Evolutionary conservation across 2,113 vertebrate genomes (phyloP), one percentile per base, ranked within the genome.

Genomic region (Neofelis nebulosa): DNA sequence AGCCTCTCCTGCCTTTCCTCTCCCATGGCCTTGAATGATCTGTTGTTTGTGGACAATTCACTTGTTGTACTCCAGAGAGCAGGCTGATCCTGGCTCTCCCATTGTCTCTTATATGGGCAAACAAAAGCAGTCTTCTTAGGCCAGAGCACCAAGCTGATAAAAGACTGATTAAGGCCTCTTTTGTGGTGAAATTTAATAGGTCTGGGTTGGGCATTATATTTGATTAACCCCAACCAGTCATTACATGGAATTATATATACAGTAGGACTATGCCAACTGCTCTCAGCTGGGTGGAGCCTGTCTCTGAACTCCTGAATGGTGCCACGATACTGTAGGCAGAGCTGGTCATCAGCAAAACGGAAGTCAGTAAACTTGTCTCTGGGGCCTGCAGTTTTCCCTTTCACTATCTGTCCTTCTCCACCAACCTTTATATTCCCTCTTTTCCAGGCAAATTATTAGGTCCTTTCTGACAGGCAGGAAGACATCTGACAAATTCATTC

Each of bases 1-100:
- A 98, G 98, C 98, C 98, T 98, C 98, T 98, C 98, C 98, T 98
- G 99, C 98, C 98, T 98, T 98, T 98, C 98, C 96, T 95, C 97
- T 98, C 98, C 94, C 94, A 11, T 98, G 98, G 98, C 96, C 98
- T 98, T 99, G 99, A 99, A 98, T 98, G 97, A 98, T 96, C 81
- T 98, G 97, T 99, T 99, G 99, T 99, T 98, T 99, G 93, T 79
- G 98, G 98, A 99, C 99, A 99, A 99, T 99, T 98, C 97, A 94
- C 98, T 99, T 99, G 98, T 99, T 99, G 99, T 99, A 98, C 93
- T 98, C 98, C 92, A 96, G 98, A 97, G 98, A 98, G 98, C 98
- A 96, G 98, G 98, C 99, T 99, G 99, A 99, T 99, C 99, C 99
- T 96, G 92, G 97, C 99, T 98, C 98, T 98, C 97, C 98, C 98